Evolutionary conservation across 2,797 vertebrate genomes (phyloP), one percentile per base, ranked within the genome.

Genomic region (Sebastolobus alascanus): DNA sequence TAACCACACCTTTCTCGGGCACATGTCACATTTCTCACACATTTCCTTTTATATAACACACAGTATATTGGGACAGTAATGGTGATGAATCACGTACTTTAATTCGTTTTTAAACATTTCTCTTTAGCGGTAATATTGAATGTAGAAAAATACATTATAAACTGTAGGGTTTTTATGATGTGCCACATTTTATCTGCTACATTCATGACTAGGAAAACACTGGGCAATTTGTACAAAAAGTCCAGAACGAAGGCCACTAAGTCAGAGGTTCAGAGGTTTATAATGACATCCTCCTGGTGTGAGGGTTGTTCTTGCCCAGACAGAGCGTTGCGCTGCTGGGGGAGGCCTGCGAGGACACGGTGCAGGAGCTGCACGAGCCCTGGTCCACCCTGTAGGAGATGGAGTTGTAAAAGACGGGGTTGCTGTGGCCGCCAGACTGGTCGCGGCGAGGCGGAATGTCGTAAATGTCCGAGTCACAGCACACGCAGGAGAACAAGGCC

Each of bases 361-460:
- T 93, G 75, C 94, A 86, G 0, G 96, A 96, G 86, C 96, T 94
- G 85, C 83, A 85, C 0, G 77, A 79, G 22, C 79, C 74, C 75
- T 86, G 95, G 61, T 96, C 97, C 50, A 97, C 91, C 89, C 95
- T 95, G 86, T 94, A 96, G 83, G 97, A 97, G 81, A 97, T 85
- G 60, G 96, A 96, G 90, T 95, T 94, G 89, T 96, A 97, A 35
- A 97, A 97, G 10, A 97, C 93, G 0, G 96, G 96, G 89, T 97
- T 97, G 79, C 93, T 94, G 69, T 96, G 96, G 77, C 96, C 94
- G 29, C 90, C 90, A 5, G 90, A 89, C 35, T 89, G 84, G 46
- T 94, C 94, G 0, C 86, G 68, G 71, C 90, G 92, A 11, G 93
- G 92, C 25, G 82, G 84, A 8, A 43, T 76, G 73, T 90, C 40